Percentiles rank a stretch among this genome's conserved stretches.
Evolutionary conservation across 2,113 vertebrate genomes (phyloP).

Genomic region (Rhegmatorhina hoffmannsi): DNA sequence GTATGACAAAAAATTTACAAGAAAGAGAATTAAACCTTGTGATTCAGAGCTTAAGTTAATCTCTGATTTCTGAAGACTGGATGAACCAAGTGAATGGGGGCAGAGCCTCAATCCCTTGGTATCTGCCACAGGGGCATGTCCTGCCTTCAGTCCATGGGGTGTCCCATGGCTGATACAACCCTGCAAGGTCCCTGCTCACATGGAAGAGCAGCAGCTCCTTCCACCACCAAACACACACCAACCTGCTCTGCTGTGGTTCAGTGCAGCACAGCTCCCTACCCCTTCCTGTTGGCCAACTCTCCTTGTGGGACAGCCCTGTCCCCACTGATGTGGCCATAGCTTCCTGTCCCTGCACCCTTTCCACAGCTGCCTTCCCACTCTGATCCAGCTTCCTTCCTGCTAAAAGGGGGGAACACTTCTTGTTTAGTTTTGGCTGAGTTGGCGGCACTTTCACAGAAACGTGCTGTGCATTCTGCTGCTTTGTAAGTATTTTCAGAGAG

Average conservation of each 20-base stretch:
- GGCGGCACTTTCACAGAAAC: neutral
- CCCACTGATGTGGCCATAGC: neutral
- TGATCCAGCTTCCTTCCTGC: neutral
- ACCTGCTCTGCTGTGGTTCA: accelerated
- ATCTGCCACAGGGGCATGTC: accelerated
- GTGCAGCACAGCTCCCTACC: neutral
- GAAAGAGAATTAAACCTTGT: constrained; percentile 25
- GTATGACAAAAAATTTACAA: neutral
- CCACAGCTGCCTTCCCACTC: neutral
- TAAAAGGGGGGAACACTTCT: neutral
- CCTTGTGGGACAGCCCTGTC: neutral
- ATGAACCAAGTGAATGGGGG: neutral
- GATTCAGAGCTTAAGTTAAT: constrained; percentile 32
- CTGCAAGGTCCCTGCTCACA: neutral
- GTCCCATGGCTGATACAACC: accelerated
- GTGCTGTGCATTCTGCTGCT: neutral
- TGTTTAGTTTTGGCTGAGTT: neutral
- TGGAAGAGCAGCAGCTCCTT: neutral
- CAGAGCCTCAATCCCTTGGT: neutral
- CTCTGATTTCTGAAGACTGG: neutral
- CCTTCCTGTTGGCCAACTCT: neutral
- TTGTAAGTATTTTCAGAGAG: neutral
- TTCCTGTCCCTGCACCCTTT: neutral
- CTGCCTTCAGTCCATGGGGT: neutral
- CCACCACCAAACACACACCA: neutral